Evolutionary conservation across 2,888 invertebrate genomes (phyloP).

Genomic region (Eilema caniola): DNA sequence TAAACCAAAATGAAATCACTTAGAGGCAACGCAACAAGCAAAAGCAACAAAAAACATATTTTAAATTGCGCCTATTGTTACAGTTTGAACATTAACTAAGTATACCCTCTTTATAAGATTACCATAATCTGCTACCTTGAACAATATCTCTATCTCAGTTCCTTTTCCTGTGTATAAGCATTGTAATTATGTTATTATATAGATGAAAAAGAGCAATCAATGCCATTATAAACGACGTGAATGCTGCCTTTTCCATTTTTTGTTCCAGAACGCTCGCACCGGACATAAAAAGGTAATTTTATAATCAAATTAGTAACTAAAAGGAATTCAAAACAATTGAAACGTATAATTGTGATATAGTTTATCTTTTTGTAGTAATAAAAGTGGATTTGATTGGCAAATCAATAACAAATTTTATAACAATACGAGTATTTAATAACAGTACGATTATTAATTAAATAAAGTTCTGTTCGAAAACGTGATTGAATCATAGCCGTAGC

Average conservation of each 20-base stretch:
- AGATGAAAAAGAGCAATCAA: conserved; percentile 53
- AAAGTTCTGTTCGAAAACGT: no score
- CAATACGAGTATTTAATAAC: neutral
- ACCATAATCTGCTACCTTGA: conserved; percentile 69
- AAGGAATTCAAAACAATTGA: conserved; percentile 31
- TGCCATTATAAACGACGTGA: conserved; percentile 61
- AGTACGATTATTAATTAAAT: no score
- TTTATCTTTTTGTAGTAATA: neutral
- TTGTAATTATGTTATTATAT: conserved; percentile 67
- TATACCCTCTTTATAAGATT: conserved; percentile 45
- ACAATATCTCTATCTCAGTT: conserved; percentile 67
- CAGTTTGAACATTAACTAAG: conserved; percentile 23
- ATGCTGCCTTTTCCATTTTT: conserved; percentile 61
- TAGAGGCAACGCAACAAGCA: no score
- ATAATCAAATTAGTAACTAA: conserved; percentile 35
- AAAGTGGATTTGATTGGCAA: neutral
- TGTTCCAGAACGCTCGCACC: conserved; percentile 36
- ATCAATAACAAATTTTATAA: neutral
- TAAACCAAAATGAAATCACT: neutral
- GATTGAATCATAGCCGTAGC: neutral
- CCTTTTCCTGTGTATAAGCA: conserved; percentile 71
- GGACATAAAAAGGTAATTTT: conserved; percentile 40
- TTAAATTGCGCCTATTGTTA: neutral
- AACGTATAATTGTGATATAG: conserved; percentile 1
- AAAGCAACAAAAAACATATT: neutral